Conservation (phyloP, 2,113 vertebrate genomes). For the Planiliza haematocheilus region DNA sequence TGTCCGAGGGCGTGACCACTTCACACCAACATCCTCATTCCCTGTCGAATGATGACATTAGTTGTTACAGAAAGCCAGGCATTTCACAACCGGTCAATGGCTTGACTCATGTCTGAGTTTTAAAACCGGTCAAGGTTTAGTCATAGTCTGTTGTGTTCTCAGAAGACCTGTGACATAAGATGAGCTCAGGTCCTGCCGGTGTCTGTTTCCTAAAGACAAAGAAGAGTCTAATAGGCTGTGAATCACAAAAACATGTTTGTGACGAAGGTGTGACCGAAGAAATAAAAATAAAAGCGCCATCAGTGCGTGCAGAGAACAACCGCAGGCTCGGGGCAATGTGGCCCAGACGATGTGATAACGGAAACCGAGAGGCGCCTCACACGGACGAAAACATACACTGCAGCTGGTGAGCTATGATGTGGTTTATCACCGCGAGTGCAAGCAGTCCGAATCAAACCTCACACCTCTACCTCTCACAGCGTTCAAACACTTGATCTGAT, state of each 20-base stretch:
- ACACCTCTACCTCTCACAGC: background rate
- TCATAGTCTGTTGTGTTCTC: background rate
- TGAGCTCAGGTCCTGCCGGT: background rate
- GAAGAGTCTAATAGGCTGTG: background rate
- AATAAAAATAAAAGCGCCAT: conserved; percentile 1
- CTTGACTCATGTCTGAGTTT: conserved; percentile 21
- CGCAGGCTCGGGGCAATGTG: background rate
- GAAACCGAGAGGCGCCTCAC: conserved; percentile 10
- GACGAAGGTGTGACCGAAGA: conserved; percentile 2
- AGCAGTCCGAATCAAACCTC: conserved; percentile 12
- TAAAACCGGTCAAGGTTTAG: background rate
- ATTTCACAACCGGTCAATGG: conserved; percentile 34
- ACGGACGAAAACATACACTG: background rate
- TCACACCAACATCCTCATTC: conserved; percentile 39
- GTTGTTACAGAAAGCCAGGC: conserved; percentile 29
- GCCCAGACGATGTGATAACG: background rate
- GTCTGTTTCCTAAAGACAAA: background rate
- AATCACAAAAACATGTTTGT: background rate
- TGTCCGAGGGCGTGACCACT: background rate
- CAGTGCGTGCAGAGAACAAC: background rate
- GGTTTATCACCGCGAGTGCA: conserved; percentile 24
- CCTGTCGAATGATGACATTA: conserved; percentile 14
- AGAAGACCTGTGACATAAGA: background rate
- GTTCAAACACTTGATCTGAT: background rate
- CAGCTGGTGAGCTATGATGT: conserved; percentile 4